Conservation (phyloP, 2,888 invertebrate species). For the Oeneis ivallda region DNA sequence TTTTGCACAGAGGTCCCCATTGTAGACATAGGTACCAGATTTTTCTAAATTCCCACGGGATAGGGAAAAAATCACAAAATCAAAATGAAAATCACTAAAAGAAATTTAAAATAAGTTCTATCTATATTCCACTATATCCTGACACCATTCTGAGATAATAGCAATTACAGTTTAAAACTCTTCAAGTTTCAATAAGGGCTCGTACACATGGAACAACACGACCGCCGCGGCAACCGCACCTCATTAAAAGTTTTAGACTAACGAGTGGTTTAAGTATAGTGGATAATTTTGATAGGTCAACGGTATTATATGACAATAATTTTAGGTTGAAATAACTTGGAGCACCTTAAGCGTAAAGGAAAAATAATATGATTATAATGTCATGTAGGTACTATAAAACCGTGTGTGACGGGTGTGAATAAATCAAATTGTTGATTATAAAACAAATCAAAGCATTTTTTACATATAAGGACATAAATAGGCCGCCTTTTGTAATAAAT, state of each 20-base stretch:
- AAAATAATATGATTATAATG: too few relatives aligned
- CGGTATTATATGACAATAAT: background rate
- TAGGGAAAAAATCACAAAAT: too few relatives aligned
- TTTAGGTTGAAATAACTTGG: background rate
- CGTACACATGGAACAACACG: background rate
- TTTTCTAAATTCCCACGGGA: too few relatives aligned
- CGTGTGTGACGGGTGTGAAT: too few relatives aligned
- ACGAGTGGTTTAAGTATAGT: background rate
- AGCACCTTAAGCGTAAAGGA: too few relatives aligned
- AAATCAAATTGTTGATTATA: too few relatives aligned
- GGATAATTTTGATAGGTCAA: slow-evolving; percentile 3
- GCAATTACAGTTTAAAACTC: slow-evolving; percentile 18
- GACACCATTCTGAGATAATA: slow-evolving; percentile 4
- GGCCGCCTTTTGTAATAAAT: too few relatives aligned
- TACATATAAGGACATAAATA: too few relatives aligned
- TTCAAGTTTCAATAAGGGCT: slow-evolving; percentile 7
- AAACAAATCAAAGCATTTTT: too few relatives aligned
- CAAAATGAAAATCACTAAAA: background rate
- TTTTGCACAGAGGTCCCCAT: too few relatives aligned
- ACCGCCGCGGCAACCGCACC: background rate
- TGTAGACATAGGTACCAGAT: too few relatives aligned
- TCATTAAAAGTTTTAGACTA: slow-evolving; percentile 13
- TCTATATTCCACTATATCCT: background rate
- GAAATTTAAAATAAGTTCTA: background rate
- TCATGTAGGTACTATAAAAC: too few relatives aligned